These are phyloP conservation scores for Bubo blakistoni DNA, from an alignment of 2,113 vertebrate species.

Conservation along the genomic window DNA sequence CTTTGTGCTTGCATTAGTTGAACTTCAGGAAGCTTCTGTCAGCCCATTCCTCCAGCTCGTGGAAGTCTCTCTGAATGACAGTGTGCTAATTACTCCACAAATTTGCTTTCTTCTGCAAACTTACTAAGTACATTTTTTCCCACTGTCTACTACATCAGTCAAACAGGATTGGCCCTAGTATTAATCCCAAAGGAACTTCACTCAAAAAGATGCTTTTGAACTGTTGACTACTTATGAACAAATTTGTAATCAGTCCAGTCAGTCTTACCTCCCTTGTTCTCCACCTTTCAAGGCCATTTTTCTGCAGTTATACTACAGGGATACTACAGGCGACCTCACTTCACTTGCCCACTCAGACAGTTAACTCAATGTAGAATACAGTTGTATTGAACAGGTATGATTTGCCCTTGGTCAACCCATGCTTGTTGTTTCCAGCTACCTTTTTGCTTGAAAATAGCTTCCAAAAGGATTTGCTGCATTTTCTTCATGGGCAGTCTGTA, in stretches of 20 bases:
- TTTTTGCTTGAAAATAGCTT: neutral
- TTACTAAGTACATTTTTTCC: neutral
- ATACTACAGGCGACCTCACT: neutral
- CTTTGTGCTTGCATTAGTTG: neutral
- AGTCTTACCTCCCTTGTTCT: neutral
- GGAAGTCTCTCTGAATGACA: neutral
- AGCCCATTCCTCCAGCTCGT: neutral
- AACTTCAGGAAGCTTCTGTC: neutral
- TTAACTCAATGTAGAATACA: neutral
- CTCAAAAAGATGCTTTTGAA: neutral
- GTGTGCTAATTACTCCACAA: neutral
- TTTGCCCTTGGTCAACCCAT: neutral
- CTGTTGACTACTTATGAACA: neutral
- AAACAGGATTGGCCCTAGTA: neutral
- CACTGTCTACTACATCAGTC: neutral
- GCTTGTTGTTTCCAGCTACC: neutral
- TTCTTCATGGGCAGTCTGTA: neutral
- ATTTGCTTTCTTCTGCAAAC: neutral
- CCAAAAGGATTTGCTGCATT: neutral
- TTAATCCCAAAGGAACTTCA: neutral
- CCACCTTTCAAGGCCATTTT: neutral
- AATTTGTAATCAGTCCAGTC: neutral
- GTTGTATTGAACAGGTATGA: neutral
- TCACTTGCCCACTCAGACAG: neutral
- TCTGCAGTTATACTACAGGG: neutral